Evolutionary conservation across 2,113 vertebrate species (phyloP), one percentile per base, ranked within the genome.

Genomic region (Poeciliopsis prolifica): DNA sequence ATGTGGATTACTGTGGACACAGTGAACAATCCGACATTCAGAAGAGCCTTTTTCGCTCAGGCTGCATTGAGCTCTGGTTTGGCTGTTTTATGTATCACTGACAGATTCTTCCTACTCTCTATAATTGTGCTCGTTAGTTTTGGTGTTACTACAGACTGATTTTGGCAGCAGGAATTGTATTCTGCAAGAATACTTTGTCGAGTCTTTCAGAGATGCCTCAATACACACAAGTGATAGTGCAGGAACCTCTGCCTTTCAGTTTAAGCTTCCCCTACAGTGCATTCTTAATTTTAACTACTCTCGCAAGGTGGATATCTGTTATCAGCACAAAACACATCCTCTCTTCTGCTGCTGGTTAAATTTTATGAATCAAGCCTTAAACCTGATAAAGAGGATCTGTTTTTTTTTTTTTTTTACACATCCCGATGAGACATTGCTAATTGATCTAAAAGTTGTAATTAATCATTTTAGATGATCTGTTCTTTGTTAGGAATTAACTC

Each of bases 1-100:
- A 77, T 51, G 51, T 72, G 81, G 80, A 86, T 84, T 86, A 88
- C 81, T 79, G 79, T 84, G 85, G 83, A 80, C 76, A 85, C 75
- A 71, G 72, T 81, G 83, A 86, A 83, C 68, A 88, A 77, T 81
- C 63, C 87, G 80, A 76, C 82, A 75, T 87, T 81, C 64, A 81
- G 72, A 87, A 81, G 79, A 74, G 72, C 85, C 82, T 88, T 86
- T 88, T 89, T 83, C 61, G 24, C 74, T 82, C 37, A 68, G 82
- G 68, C 76, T 11, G 40, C 71, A 80, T 68, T 14, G 71, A 74
- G 70, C 63, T 61, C n/a, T 61, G 61, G 79, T 82, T 78, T 72
- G 77, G 72, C 79, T 79, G 74, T 83, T 88, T 81, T 65, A 87
- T 79, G 79, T 76, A 78, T 87, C 74, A 78, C 75, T 77, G 83